Evolutionary conservation across 1,140 invertebrate genomes (phyloP).

Genomic region (Octopus bimaculoides): DNA sequence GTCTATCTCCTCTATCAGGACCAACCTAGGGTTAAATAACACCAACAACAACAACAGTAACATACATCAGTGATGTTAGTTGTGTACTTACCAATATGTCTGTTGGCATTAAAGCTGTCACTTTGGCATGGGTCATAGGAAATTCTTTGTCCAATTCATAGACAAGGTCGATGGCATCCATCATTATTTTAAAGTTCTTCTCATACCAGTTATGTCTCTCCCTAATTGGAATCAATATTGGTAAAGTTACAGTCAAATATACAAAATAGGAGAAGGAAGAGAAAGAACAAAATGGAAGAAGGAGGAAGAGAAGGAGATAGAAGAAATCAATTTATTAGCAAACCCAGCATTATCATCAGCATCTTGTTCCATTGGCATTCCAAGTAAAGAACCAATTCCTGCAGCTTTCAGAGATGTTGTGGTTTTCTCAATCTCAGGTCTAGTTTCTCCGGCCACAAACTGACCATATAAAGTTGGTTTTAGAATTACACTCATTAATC

Average conservation of each 20-base stretch:
- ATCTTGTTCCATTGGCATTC: conserved; percentile 98
- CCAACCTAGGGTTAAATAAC: no score
- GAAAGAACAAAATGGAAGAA: no score
- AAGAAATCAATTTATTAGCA: neutral
- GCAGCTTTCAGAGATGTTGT: conserved; percentile 24
- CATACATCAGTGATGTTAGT: neutral
- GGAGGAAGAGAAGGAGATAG: no score
- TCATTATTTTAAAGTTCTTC: conserved; percentile 82
- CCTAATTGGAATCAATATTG: neutral
- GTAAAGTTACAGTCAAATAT: no score
- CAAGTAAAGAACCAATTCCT: conserved; percentile 69
- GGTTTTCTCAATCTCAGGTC: neutral
- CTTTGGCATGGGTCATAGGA: conserved; percentile 91
- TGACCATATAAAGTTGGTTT: conserved; percentile 96
- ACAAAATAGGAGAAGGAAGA: no score
- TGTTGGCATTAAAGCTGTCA: conserved; percentile 91
- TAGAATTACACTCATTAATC: conserved; percentile 83
- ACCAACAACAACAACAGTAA: no score
- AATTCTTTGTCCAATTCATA: conserved; percentile 86
- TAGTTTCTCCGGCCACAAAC: conserved; percentile 72
- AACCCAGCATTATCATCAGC: conserved; percentile 74
- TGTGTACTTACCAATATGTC: conserved; percentile 75
- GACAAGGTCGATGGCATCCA: conserved; percentile 89
- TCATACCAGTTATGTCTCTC: conserved; percentile 78
- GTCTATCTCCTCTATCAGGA: no score